Conservation (phyloP, 2,888 invertebrate species). For the Clostera curtula region DNA sequence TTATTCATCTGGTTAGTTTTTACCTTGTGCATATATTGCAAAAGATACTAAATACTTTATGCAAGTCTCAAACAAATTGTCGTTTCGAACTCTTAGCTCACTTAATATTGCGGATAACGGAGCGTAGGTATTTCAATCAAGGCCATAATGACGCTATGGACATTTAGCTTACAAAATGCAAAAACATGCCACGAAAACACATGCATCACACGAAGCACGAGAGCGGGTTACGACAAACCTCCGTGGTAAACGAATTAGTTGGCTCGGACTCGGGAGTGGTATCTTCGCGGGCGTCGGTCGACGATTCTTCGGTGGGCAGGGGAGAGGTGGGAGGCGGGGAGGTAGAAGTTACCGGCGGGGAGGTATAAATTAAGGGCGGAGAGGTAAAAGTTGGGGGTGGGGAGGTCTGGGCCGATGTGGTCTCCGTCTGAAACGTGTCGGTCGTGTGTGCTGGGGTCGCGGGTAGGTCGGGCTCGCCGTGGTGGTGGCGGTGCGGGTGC, state of each 20-base stretch:
- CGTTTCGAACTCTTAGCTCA: too few relatives aligned
- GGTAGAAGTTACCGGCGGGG: constrained; percentile 17
- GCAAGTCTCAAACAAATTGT: too few relatives aligned
- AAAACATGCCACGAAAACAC: constrained; percentile 12
- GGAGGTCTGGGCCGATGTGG: constrained; percentile 29
- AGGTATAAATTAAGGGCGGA: constrained; percentile 17
- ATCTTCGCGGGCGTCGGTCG: constrained; percentile 31
- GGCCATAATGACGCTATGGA: too few relatives aligned
- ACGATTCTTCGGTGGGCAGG: constrained; percentile 38
- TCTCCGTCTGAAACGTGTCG: constrained; percentile 67
- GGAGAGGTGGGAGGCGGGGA: constrained; percentile 29
- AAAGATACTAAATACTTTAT: too few relatives aligned
- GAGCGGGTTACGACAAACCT: constrained; percentile 68
- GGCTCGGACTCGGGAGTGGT: constrained; percentile 52
- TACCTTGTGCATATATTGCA: too few relatives aligned
- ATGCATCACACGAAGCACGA: constrained; percentile 39
- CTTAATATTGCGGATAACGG: too few relatives aligned
- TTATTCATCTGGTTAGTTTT: too few relatives aligned
- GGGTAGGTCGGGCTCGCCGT: constrained; percentile 40
- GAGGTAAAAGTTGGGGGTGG: constrained; percentile 14
- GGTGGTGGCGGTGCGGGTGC: too few relatives aligned
- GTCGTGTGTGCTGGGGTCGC: constrained; percentile 36
- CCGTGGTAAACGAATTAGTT: constrained; percentile 63
- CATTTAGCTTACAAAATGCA: too few relatives aligned
- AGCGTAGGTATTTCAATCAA: too few relatives aligned